Conservation (phyloP, 2,888 invertebrate genomes). For the Penaeus monodon region DNA sequence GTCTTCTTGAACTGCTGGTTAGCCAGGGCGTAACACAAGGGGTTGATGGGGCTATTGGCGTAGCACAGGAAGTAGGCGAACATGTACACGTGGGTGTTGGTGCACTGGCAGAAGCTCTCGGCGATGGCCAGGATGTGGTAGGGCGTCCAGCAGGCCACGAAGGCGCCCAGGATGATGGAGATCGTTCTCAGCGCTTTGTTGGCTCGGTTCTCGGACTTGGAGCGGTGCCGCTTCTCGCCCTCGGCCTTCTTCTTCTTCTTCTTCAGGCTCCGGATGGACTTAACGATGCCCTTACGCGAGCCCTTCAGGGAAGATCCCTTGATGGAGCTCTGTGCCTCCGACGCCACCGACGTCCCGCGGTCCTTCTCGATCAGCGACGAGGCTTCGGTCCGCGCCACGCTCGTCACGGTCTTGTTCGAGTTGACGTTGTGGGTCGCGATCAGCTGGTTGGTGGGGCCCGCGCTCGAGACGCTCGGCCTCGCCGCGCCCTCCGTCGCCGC, state of each 20-base stretch:
- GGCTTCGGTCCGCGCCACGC: conserved; percentile 60
- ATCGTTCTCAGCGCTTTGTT: conserved; percentile 98
- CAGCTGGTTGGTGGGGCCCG: conserved; percentile 56
- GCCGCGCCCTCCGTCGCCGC: conserved; percentile 19
- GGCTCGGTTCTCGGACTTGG: conserved; percentile 97
- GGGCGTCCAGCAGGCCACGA: conserved; percentile 99
- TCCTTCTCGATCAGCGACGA: conserved; percentile 61
- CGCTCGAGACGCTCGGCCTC: conserved; percentile 10
- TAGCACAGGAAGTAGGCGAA: conserved; percentile 98
- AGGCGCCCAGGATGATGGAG: conserved; percentile 97
- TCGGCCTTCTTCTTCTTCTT: conserved; percentile 64
- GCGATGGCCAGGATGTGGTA: conserved; percentile 97
- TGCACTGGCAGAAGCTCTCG: conserved; percentile 95
- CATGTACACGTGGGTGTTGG: conserved; percentile 93
- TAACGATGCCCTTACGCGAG: conserved; percentile 61
- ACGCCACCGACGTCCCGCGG: conserved; percentile 48
- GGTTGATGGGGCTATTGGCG: conserved; percentile 98
- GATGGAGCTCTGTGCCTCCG: conserved; percentile 61
- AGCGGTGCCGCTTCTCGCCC: conserved; percentile 84
- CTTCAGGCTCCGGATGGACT: conserved; percentile 62
- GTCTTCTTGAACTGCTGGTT: conserved; percentile 99
- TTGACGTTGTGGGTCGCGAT: conserved; percentile 64
- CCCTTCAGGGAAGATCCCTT: conserved; percentile 52
- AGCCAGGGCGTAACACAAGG: conserved; percentile 98
- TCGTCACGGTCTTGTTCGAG: conserved; percentile 64